Base-by-base conservation (phyloP, 2,797 vertebrate genomes). In the Periophthalmus magnuspinnatus region DNA sequence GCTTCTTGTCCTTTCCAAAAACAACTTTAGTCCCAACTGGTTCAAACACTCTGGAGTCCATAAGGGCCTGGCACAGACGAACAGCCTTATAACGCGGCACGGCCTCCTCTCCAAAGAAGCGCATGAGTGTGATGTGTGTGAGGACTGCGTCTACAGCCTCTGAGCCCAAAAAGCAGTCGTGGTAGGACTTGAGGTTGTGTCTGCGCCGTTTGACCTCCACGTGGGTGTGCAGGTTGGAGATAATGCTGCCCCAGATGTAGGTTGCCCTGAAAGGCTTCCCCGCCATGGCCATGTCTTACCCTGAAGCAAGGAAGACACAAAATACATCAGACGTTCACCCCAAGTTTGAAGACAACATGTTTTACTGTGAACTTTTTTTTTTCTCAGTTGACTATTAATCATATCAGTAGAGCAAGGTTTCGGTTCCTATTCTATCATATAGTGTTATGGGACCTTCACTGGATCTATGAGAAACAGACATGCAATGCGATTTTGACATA, bases 21-120 rank as follows among this genome's bases (percentile, higher is more conserved):
- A 52, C 63, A 13, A 96, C 94, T 79, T 89, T 94, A 0, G 93
- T 92, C 0, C 95, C 95, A 83, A 99, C 95, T 0, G 95, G 93
- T 89, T 98, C 98, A 65, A 99, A 98, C 38, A 98, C 96, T 82
- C 95, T 95, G 4, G 95, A 96, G 81, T 99, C 97, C 97, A 99
- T 98, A 59, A 99, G 91, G 0, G 95, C 96, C 65, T 99, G 98
- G 76, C 98, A 99, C 0, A 99, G 95, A 0, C 96, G 94, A 36
- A 96, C 95, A 1, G 97, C 95, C 87, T 99, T 99, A 73, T 91
- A 90, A 17, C 97, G 95, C 13, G 96, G 95, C 76, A 99, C 95
- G 4, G 95, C 94, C 1, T 93, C 91, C 0, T 98, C 94, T 0
- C 96, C 95, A 5, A 97, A 98, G 85, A 96, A 96, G 68, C 94